Conservation (phyloP, 2,888 invertebrate species). For the Unio pictorum region DNA sequence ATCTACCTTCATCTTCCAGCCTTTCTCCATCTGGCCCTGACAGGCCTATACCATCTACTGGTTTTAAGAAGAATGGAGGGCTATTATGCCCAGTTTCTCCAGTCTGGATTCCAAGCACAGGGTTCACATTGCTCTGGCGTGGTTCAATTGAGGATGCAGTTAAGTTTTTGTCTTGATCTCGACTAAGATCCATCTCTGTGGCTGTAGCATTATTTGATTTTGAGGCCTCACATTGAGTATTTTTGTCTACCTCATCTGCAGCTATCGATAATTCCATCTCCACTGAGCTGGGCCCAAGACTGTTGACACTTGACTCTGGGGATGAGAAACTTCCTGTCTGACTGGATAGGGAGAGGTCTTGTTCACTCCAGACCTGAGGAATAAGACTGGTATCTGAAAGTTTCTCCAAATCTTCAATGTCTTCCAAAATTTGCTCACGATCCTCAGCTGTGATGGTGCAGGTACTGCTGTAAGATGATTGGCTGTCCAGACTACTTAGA, state of each 20-base stretch:
- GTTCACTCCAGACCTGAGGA: slow-evolving; percentile 11
- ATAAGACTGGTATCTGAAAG: slow-evolving; percentile 7
- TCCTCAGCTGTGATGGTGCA: slow-evolving; percentile 58
- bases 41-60: slow-evolving; percentile 65
- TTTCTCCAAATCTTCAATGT: slow-evolving; percentile 11
- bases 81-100: slow-evolving; percentile 52
- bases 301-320: slow-evolving; percentile 3
- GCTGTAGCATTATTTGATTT: too few species aligned
- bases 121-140: slow-evolving; percentile 13
- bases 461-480: slow-evolving; percentile 61
- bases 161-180: neutral
- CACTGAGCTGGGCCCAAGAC: neutral
- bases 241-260: too few species aligned
- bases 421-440: slow-evolving; percentile 25
- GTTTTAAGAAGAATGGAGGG: slow-evolving; percentile 66
- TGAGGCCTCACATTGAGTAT: too few species aligned
- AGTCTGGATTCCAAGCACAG: slow-evolving; percentile 46
- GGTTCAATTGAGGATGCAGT: neutral
- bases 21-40: slow-evolving; percentile 54
- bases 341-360: neutral
- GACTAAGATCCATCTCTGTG: neutral
- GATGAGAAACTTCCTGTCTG: slow-evolving; percentile 7
- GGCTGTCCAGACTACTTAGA: slow-evolving; percentile 61
- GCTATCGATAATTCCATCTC: neutral
- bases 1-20: slow-evolving; percentile 62